Base-by-base conservation (phyloP, 2,888 invertebrate species). In the Aleiodes testaceus region DNA sequence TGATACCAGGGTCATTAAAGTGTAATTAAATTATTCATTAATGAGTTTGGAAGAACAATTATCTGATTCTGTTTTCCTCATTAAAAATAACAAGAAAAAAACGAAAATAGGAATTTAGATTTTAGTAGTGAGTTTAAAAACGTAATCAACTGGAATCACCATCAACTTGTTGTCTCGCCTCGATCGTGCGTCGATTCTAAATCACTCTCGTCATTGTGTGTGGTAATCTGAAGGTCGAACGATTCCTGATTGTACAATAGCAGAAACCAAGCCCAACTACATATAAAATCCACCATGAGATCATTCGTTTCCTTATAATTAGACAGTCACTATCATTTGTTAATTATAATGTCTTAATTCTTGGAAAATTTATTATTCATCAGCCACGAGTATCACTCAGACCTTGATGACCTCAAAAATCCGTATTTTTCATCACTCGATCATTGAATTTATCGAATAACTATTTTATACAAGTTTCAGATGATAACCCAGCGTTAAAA, bases 401-500 rank as follows among this genome's bases (percentile, higher is more conserved):
- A 2, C 1, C n/a, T 45, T 44, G 11, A 6, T 42, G 59, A n/a
- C n/a, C n/a, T 42, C 45, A 11, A 47, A 26, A 55, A 69, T 55
- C 72, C 18, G 53, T 52, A 47, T 30, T 68, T 53, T 30, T 30
- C 44, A 61, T 11, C 6, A 11, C 53, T 53, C 59, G 49, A 65
- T 11, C 12, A 42, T 44, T 69, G 44, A 63, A 70, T 73, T 55
- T 50, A 18, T 18, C 18, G 36, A 0, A 22, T 11, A 18, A 55
- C 52, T 69, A 50, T 47, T 1, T 42, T 36, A 16, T 50, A 20
- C 52, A 14, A 20, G 64, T 49, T 55, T 66, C 45, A 45, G 47
- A 18, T n/a, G 18, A 55, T 61, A 66, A 66, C 59, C 47, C 63
- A 70, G 42, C 69, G 70, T 69, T 76, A 71, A 74, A 73, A 74